phyloP scores from a whole-genome alignment of 2,888 invertebrate species.

The Parochlus steinenii region DNA sequence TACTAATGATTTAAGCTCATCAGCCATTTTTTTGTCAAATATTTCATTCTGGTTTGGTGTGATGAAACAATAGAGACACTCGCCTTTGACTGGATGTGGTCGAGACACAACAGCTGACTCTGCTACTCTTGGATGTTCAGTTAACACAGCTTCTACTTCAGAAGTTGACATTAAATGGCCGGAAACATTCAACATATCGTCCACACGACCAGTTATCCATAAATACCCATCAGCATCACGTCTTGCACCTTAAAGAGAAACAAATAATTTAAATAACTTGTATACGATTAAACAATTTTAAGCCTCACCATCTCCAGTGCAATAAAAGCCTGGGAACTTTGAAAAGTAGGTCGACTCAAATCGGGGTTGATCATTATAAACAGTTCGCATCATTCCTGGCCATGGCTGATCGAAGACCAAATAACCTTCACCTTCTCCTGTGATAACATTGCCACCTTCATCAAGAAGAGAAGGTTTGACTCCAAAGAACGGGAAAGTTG shows the following conservation, averaged over 20 bases:
- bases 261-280: slow-evolving; percentile 5
- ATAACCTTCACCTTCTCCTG: slow-evolving; percentile 85
- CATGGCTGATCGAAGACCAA: slow-evolving; percentile 88
- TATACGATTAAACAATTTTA: slow-evolving; percentile 5
- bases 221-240: slow-evolving; percentile 88
- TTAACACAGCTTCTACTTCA: slow-evolving; percentile 72
- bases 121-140: slow-evolving; percentile 62
- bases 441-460: slow-evolving; percentile 70
- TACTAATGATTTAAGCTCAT: slow-evolving; percentile 60
- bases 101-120: slow-evolving; percentile 95
- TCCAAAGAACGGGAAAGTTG: slow-evolving; percentile 95
- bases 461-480: slow-evolving; percentile 76
- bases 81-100: slow-evolving; percentile 89
- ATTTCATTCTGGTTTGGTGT: slow-evolving; percentile 63
- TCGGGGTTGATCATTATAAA: slow-evolving; percentile 79
- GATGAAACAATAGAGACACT: slow-evolving; percentile 93
- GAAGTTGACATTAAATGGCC: slow-evolving; percentile 97
- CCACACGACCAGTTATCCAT: slow-evolving; percentile 93
- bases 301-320: slow-evolving; percentile 91
- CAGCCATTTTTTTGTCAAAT: slow-evolving; percentile 52
- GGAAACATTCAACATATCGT: slow-evolving; percentile 97
- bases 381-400: slow-evolving; percentile 96
- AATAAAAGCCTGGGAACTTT: slow-evolving; percentile 92
- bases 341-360: slow-evolving; percentile 88
- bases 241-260: slow-evolving; percentile 50